These are phyloP conservation scores for Globodera ellingtonae DNA, from an alignment of 1,140 invertebrate genomes.

Conservation along the genomic window DNA sequence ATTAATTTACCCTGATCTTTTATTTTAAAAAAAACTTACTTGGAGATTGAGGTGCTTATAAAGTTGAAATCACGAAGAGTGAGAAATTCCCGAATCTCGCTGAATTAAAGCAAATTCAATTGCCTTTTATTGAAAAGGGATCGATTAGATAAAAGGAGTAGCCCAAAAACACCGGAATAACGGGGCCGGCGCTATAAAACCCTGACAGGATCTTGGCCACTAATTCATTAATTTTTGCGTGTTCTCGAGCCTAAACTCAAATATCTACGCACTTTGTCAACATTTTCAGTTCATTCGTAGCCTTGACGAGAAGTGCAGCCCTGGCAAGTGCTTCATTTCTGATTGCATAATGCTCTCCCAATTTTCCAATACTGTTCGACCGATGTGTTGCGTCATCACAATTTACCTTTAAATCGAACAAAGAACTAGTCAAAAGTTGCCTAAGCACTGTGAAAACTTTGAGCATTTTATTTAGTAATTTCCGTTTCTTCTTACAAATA, in stretches of 20 bases:
- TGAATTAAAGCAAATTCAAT: slow-evolving; percentile 17
- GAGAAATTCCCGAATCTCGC: slow-evolving; percentile 52
- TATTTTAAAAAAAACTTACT: slow-evolving; percentile 23
- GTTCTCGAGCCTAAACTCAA: background rate
- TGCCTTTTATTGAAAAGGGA: slow-evolving; percentile 21
- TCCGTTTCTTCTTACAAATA: too few species aligned
- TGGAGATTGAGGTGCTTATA: slow-evolving; percentile 43
- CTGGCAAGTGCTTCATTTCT: slow-evolving; percentile 41
- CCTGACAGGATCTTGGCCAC: too few species aligned
- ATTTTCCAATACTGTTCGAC: slow-evolving; percentile 24
- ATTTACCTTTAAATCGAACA: slow-evolving; percentile 24
- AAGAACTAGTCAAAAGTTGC: too few species aligned
- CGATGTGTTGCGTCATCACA: slow-evolving; percentile 30
- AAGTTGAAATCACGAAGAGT: slow-evolving; percentile 55
- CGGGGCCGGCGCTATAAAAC: too few species aligned
- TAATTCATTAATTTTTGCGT: too few species aligned
- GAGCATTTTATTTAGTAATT: too few species aligned
- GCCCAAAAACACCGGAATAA: too few species aligned
- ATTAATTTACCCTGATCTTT: too few species aligned
- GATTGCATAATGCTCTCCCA: slow-evolving; percentile 43
- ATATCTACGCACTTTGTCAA: slow-evolving; percentile 22
- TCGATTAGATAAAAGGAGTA: background rate
- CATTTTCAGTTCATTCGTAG: slow-evolving; percentile 32
- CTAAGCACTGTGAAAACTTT: too few species aligned
- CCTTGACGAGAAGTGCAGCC: slow-evolving; percentile 44